Base-by-base conservation (phyloP, 1,140 invertebrate genomes). In the Bombus pyrosoma region DNA sequence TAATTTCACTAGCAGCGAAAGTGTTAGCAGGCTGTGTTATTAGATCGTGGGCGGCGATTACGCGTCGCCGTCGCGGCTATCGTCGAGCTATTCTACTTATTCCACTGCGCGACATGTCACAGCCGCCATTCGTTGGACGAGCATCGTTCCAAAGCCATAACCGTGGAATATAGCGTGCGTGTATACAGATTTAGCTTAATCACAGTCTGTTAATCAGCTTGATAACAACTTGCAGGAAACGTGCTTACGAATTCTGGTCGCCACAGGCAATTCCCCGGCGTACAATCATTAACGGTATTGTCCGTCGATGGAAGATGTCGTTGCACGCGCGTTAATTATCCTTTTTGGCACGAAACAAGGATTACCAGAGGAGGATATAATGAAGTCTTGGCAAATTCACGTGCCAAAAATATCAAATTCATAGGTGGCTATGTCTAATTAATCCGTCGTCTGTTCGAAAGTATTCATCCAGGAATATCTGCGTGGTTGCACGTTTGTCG, bases 131-230 rank as follows among this genome's bases (percentile, higher is more conserved):
- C 69, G 12, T 72, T 39, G 39, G 10, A 32, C 68, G 32, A 66
- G 34, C 15, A 76, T 64, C 39, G 57, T 28, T 32, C 15, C n/a
- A 32, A n/a, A 39, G 28, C 18, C 37, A 32, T 43, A 13, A 25
- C 34, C 12, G 12, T 28, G 22, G 32, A 28, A 41, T 57, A 37
- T 32, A 34, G 18, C 79, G 15, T 64, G 68, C 37, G 22, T 75
- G 59, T 39, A 72, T n/a, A 71, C 47, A 59, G 75, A 73, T 81
- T 90, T 73, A 53, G 78, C 84, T 87, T 89, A 90, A 91, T 91
- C 83, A 86, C 83, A 80, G 85, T 85, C 85, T 87, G 90, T 90
- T 91, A 91, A 92, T 92, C 91, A 91, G 84, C 88, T 90, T 90
- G 88, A 87, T 91, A 91, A 91, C 85, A 90, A 90, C 86, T 91